phyloP scores from a whole-genome alignment of 2,113 vertebrate genomes.

The Malurus elegans region DNA sequence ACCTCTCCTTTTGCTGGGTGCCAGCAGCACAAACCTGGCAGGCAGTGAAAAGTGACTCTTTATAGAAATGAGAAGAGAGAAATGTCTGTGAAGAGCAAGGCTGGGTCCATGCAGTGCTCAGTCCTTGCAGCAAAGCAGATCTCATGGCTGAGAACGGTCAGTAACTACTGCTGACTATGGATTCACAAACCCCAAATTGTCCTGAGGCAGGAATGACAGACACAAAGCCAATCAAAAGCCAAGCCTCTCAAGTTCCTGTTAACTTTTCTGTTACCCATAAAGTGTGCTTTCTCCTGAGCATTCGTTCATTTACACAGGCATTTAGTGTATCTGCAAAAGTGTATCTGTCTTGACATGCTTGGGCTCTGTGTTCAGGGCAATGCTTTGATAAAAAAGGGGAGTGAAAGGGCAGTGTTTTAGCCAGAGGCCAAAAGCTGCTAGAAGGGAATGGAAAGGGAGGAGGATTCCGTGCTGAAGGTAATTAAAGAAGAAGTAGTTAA shows the following conservation, averaged over 20 bases:
- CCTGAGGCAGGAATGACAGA: not conserved
- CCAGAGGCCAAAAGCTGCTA: conserved; percentile 1
- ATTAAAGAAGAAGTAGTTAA: conserved; percentile 22
- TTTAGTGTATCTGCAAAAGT: not conserved
- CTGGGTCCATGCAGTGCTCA: not conserved
- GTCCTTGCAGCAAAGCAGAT: not conserved
- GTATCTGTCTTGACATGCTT: not conserved
- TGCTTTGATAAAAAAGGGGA: not conserved
- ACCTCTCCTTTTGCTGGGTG: not conserved
- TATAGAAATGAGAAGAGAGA: not conserved
- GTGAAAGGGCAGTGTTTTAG: conserved; percentile 5
- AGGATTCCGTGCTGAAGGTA: not conserved
- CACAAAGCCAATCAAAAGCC: not conserved
- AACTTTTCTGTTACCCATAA: not conserved
- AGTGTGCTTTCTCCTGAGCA: not conserved
- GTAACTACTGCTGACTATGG: not conserved
- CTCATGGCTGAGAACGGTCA: not conserved
- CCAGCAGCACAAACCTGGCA: not conserved
- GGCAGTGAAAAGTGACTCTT: not conserved
- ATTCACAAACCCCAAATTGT: not conserved
- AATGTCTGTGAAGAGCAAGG: not conserved
- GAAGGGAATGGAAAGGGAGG: not conserved
- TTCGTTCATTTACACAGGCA: not conserved
- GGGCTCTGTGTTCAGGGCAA: not conserved
- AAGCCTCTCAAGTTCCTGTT: not conserved